These are phyloP conservation scores for Chymomyza amoena DNA, from an alignment of 2,888 invertebrate species.

Conservation along the genomic window DNA sequence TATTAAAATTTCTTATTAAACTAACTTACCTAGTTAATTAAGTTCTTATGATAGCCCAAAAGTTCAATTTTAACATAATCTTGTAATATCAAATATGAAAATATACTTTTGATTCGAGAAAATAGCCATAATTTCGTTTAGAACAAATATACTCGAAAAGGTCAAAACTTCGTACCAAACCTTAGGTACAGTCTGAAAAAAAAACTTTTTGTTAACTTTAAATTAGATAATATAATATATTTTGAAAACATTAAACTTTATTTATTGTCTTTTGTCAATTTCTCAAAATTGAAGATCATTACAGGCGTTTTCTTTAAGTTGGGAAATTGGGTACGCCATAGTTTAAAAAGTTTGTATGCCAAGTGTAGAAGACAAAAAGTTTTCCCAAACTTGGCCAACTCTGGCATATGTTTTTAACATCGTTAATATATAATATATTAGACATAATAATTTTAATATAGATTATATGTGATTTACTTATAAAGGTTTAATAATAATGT, in stretches of 20 bases:
- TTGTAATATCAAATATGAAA: too few relatives aligned
- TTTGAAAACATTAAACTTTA: constrained; percentile 51
- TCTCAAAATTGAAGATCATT: constrained; percentile 37
- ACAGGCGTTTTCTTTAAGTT: background rate
- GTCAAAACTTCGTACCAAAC: background rate
- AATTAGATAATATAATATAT: background rate
- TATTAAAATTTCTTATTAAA: too few relatives aligned
- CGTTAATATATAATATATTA: background rate
- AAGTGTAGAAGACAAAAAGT: background rate
- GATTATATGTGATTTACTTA: constrained; percentile 9
- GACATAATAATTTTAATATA: constrained; percentile 10
- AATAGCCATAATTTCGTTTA: too few relatives aligned
- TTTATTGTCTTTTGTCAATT: constrained; percentile 63
- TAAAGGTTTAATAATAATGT: background rate
- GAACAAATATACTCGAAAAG: too few relatives aligned
- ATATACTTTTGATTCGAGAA: too few relatives aligned
- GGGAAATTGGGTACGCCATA: background rate
- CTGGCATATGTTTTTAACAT: background rate
- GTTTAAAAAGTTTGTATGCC: background rate
- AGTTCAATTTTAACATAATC: too few relatives aligned
- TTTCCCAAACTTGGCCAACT: background rate
- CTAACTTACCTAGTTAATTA: too few relatives aligned
- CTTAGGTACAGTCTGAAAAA: background rate
- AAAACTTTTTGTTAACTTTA: background rate
- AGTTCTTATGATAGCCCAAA: too few relatives aligned